Base-by-base conservation (phyloP, 2,797 vertebrate genomes). In the Sylvilagus floridanus region DNA sequence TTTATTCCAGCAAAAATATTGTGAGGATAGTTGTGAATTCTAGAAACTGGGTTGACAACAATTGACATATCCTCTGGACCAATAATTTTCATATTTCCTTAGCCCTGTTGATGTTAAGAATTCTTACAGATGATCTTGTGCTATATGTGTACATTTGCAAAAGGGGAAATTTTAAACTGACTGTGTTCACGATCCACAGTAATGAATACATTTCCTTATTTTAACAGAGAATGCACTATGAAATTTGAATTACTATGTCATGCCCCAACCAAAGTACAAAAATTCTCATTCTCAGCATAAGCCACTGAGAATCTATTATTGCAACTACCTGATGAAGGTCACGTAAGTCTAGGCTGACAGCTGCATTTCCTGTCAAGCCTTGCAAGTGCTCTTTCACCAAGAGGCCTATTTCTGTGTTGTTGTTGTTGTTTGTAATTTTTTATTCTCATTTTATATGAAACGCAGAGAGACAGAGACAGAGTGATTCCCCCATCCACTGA, bases 151-250 rank as follows among this genome's bases (percentile, higher is more conserved):
- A 62, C 12, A 35, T 66, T 94, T 95, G 60, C 11, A 32, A 63
- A 86, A 93, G 32, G 90, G 6, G 66, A 37, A 81, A 83, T 94
- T 94, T 93, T 62, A 89, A 94, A 35, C 50, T 91, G 26, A n/a
- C 14, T 24, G 79, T 77, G 78, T 84, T 82, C 12, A 71, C 90
- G 19, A 65, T 17, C 30, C 8, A 66, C 12, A 7, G 19, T 81
- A 85, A 62, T 62, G 11, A 85, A 62, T 93, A 32, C 21, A 66
- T 88, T 76, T 83, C 35, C 30, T 89, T 84, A 82, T 87, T 78
- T 57, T 84, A 86, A 92, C n/a, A 81, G 9, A 88, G 22, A 68
- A 88, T 32, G 21, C 65, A 22, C 37, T 50, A 71, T 82, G 17
- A 93, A 73, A 88, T 92, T 24, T 92, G n/a, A 68, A 47, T 83